These are phyloP conservation scores for Megaptera novaeangliae DNA, from an alignment of 2,113 vertebrate species.

Conservation along the genomic window DNA sequence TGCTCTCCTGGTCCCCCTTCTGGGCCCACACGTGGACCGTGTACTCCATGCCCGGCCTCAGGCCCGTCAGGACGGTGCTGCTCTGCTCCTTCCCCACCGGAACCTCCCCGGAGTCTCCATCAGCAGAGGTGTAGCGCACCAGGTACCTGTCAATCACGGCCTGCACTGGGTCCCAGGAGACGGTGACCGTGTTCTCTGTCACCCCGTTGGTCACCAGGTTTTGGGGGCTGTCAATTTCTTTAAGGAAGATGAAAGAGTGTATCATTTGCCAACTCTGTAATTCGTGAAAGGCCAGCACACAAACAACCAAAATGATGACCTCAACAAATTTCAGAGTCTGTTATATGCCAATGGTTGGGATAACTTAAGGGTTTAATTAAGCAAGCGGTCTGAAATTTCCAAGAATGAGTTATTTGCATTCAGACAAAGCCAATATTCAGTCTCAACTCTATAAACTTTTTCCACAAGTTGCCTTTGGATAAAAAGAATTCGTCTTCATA, in stretches of 20 bases:
- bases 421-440: neutral
- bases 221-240: conserved; percentile 73
- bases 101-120: conserved; percentile 79
- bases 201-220: conserved; percentile 80
- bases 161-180: conserved; percentile 83
- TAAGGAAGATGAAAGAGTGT: neutral
- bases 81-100: conserved; percentile 75
- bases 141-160: conserved; percentile 83
- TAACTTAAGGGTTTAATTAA: neutral
- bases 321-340: neutral
- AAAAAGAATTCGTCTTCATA: neutral
- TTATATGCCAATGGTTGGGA: neutral
- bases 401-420: neutral
- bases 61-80: conserved; percentile 70
- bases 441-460: neutral
- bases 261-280: neutral
- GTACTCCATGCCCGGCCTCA: conserved; percentile 84
- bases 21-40: conserved; percentile 81
- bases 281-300: neutral
- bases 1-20: conserved; percentile 79
- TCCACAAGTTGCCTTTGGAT: neutral
- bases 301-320: neutral
- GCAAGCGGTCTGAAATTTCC: neutral
- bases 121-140: conserved; percentile 82
- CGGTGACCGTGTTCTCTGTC: conserved; percentile 82